These are phyloP conservation scores for Rafetus swinhoei DNA, from an alignment of 2,113 vertebrate genomes.

Conservation along the genomic window DNA sequence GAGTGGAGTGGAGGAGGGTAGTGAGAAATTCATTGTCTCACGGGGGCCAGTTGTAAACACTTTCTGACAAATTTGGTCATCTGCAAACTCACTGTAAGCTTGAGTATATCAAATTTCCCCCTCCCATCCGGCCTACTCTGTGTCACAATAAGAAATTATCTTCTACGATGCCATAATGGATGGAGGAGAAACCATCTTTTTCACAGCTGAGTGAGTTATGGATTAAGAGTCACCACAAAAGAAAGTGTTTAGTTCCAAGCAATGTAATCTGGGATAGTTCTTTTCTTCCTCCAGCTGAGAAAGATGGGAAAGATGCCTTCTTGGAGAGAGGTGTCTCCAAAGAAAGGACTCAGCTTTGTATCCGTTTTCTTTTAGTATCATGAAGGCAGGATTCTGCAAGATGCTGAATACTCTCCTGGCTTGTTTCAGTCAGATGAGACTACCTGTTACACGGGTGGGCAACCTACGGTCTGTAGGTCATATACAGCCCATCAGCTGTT, in stretches of 20 bases:
- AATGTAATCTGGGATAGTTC: neutral
- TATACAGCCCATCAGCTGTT: too few species aligned
- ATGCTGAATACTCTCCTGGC: neutral
- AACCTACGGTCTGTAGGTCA: too few species aligned
- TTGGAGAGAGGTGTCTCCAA: neutral
- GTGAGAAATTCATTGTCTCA: neutral
- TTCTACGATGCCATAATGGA: neutral
- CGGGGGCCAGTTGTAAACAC: neutral
- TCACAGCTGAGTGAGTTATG: neutral
- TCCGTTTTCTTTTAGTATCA: too few species aligned
- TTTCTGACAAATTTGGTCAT: neutral
- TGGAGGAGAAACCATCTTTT: neutral
- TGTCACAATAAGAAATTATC: neutral
- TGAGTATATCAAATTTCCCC: neutral
- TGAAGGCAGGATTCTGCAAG: neutral
- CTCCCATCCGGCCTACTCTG: neutral
- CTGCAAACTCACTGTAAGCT: neutral
- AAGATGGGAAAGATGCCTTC: neutral
- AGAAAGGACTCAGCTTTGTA: neutral
- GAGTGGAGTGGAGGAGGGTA: neutral
- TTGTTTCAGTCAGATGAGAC: neutral
- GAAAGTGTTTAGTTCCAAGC: neutral
- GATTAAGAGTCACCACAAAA: neutral
- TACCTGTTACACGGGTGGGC: neutral
- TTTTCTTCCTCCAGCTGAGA: neutral